Evolutionary conservation across 2,888 invertebrate species (phyloP), one percentile per base, ranked within the genome.

Genomic region (Oscheius sp.): DNA sequence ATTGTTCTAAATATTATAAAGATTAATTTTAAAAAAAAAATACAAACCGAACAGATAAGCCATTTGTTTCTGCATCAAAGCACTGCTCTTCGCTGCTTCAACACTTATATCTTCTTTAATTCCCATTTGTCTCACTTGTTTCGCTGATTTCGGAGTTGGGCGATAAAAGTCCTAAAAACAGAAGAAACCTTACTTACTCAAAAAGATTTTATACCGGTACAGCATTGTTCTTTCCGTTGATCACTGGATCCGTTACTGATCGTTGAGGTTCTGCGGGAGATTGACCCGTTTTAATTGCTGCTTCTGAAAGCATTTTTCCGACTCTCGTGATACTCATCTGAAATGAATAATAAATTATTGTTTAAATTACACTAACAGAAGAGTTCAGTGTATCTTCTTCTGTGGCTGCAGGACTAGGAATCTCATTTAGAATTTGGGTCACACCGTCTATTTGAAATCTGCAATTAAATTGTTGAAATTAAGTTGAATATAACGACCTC

Each of bases 241-340:
- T 13, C 16, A 49, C 43, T 43, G 61, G 55, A 3, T 61, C 61
- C 16, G 49, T 23, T 9, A n/a, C 29, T 13, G 66, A n/a, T 25
- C 66, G 49, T 5, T 52, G 27, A 25, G 52, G 52, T 49, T 66
- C 52, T 12, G 13, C 29, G 1, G 43, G 35, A 13, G 58, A 12
- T 3, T 58, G 2, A 46, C 58, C 56, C 12, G 69, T 43, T 35
- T 56, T 56, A 2, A 70, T 46, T 1, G 69, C 69, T 13, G 58
- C 69, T 41, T 56, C 69, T 7, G 69, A 56, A 2, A 70, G 69
- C 29, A 58, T 59, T 70, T 56, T 58, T 2, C 69, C 58, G 9
- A 70, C 27, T 23, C 35, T 18, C 1, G 69, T 55, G 18, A 56
- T 58, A 18, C 41, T 70, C n/a, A n/a, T n/a, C 69, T 70, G 16